A percentile compares a stretch with the other conserved stretches of the same genome.
These are phyloP conservation scores for Hylia prasina DNA, from an alignment of 2,113 vertebrate species.

Conservation along the genomic window DNA sequence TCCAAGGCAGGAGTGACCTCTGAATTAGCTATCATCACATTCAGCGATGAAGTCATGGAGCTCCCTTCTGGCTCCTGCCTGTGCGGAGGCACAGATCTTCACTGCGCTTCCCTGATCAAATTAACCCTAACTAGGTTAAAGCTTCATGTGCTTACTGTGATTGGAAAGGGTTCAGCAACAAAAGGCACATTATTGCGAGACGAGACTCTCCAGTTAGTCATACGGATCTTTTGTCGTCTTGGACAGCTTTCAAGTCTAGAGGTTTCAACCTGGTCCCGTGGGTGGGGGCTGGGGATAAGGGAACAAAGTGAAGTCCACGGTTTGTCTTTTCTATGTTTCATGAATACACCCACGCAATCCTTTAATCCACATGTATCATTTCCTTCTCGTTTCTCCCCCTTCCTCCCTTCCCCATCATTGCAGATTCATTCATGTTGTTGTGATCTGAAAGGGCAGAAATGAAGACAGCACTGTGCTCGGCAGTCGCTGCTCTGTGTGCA, in stretches of 20 bases:
- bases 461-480: slow-evolving; percentile 81
- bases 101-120: background rate
- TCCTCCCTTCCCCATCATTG: background rate
- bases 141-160: background rate
- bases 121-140: slow-evolving; percentile 27
- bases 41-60: slow-evolving; percentile 52
- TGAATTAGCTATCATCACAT: slow-evolving; percentile 59
- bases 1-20: slow-evolving; percentile 59
- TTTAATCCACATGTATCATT: slow-evolving; percentile 37
- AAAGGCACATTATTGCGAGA: slow-evolving; percentile 29
- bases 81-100: background rate
- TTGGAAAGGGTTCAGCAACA: slow-evolving; percentile 42
- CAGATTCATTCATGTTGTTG: slow-evolving; percentile 87
- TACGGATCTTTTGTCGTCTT: background rate
- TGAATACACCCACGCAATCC: slow-evolving; percentile 31
- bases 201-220: slow-evolving; percentile 13
- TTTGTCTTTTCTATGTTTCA: background rate
- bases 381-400: slow-evolving; percentile 20
- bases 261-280: slow-evolving; percentile 43
- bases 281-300: slow-evolving; percentile 8
- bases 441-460: slow-evolving; percentile 80
- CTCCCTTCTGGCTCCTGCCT: slow-evolving; percentile 27
- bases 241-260: background rate
- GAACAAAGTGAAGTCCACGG: background rate
- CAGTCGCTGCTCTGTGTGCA: slow-evolving; percentile 76